phyloP scores from a whole-genome alignment of 2,113 vertebrate species.

The Heteronetta atricapilla region DNA sequence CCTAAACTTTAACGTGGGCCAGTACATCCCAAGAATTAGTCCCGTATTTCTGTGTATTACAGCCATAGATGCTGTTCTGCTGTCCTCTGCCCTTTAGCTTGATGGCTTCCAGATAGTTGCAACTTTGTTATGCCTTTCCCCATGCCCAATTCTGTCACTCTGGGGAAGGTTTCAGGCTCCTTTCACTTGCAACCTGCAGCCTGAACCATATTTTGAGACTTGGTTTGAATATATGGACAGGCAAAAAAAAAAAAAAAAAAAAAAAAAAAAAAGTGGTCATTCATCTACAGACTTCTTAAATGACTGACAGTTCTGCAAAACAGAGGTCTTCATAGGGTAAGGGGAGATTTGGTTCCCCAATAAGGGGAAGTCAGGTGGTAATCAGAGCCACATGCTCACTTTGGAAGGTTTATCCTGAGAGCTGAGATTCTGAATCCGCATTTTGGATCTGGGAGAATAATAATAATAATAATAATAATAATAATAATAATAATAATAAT shows the following conservation, averaged over 20 bases:
- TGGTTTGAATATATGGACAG: background rate
- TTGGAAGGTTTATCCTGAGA: background rate
- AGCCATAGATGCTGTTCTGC: background rate
- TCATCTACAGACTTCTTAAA: background rate
- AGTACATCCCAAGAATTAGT: background rate
- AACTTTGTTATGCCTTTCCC: background rate
- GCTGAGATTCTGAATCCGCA: background rate
- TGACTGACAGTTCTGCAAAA: background rate
- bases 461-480: background rate
- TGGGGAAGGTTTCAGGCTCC: background rate
- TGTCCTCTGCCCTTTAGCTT: background rate
- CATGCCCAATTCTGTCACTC: rapidly evolving
- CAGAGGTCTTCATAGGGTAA: background rate
- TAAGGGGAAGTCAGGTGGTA: too few relatives aligned
- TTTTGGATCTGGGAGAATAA: background rate
- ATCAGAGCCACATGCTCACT: background rate
- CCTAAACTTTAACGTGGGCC: background rate
- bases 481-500: background rate
- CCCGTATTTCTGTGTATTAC: background rate
- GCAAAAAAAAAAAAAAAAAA: background rate
- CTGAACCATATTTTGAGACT: background rate
- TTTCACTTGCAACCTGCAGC: background rate
- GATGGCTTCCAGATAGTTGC: background rate
- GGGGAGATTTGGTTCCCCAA: background rate
- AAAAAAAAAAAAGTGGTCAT: background rate